Evolutionary conservation across 2,797 vertebrate species (phyloP), one percentile per base, ranked within the genome.

Genomic region (Malacoctenus gilli): DNA sequence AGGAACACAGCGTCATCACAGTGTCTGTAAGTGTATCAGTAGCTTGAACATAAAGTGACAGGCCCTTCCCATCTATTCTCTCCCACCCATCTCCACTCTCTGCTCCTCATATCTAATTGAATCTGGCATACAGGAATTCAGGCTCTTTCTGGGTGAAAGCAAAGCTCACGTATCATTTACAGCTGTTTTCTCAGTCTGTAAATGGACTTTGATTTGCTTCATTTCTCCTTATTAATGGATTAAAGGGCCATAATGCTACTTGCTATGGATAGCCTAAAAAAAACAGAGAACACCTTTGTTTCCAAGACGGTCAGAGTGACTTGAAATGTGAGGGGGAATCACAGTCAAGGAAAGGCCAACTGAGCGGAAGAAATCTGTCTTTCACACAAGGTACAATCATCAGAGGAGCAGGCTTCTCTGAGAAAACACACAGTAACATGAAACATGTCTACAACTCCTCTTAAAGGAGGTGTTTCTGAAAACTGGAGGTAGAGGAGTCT

Each of bases 121-220:
- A 47, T 41, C 61, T 34, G 71, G 54, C 65, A 30, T 47, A 25
- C 35, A 7, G 37, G 34, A 61, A 60, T 57, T 53, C 12, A 7
- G 28, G 40, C 18, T 64, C 18, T 64, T 68, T 70, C 59, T 77
- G 55, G 60, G 55, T 49, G 43, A 70, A 56, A 67, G 30, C 31
- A 58, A 58, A 69, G 59, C 42, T 47, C 49, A 61, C 72, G 40
- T 59, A 65, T 61, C 65, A 72, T 80, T 68, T n/a, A 38, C 55
- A 65, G 34, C 56, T 70, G 61, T 52, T 63, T 57, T 50, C 16
- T 59, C 12, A 55, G 42, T 40, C 62, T 41, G 71, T 72, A 66
- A 78, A 28, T 77, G 73, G 40, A 66, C 38, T 57, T 36, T 70
- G 38, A 77, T 77, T 41, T 56, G 46, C 37, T 80, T 62, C n/a